phyloP scores from a whole-genome alignment of 2,797 vertebrate genomes.

The Arnoldichthys spilopterus region DNA sequence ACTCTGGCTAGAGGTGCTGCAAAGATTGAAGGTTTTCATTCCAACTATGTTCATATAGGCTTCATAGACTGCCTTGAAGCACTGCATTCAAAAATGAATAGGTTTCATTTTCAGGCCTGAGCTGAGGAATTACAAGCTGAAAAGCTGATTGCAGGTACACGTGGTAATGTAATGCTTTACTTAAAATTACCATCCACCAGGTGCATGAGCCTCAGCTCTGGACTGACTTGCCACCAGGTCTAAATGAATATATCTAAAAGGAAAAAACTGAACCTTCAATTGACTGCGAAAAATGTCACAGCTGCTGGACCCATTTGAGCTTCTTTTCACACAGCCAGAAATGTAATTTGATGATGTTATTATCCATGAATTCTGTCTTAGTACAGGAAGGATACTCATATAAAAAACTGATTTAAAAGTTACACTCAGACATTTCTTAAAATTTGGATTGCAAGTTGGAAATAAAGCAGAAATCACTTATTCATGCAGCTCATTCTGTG shows the following conservation, averaged over 20 bases:
- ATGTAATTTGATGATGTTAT: background rate
- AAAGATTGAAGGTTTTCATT: conserved; percentile 33
- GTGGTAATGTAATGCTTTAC: background rate
- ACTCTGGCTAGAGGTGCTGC: conserved; percentile 18
- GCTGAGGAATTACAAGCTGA: conserved; percentile 1
- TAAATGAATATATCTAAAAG: conserved; percentile 9
- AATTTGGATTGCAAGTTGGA: background rate
- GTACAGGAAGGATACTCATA: background rate
- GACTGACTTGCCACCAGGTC: background rate
- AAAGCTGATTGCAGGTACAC: conserved; percentile 7
- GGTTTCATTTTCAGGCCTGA: background rate
- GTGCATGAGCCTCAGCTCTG: background rate
- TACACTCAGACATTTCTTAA: background rate
- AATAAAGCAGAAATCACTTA: background rate
- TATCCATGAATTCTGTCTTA: background rate
- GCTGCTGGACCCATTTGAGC: background rate
- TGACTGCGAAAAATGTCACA: background rate
- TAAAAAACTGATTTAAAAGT: background rate
- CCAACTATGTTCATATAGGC: background rate
- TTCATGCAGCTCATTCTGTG: background rate
- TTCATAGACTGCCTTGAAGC: conserved; percentile 20
- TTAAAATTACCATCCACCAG: background rate
- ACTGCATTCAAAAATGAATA: background rate
- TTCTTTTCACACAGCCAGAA: background rate
- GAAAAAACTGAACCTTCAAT: background rate